A percentile compares a stretch with the other conserved stretches of the same genome.
Evolutionary conservation across 2,888 invertebrate species (phyloP).

Genomic region (Apamea monoglypha): DNA sequence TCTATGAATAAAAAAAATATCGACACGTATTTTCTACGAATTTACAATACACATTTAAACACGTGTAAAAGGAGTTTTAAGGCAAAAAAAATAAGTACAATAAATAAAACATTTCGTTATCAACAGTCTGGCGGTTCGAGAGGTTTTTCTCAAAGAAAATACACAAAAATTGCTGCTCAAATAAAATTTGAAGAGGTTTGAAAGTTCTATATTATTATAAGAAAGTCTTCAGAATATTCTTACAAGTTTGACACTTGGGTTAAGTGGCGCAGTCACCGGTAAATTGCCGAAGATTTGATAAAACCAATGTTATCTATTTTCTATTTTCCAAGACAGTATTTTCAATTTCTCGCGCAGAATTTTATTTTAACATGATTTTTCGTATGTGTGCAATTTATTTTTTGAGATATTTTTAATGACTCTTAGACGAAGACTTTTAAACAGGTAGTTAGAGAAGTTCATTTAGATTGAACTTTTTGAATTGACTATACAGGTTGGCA

Average conservation of each 20-base stretch:
- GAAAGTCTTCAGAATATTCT: slow-evolving; percentile 46
- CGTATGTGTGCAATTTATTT: not conserved
- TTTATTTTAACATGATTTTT: slow-evolving; percentile 3
- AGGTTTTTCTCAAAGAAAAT: slow-evolving; percentile 64
- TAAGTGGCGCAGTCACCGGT: slow-evolving; percentile 63
- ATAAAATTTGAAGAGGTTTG: slow-evolving; percentile 65
- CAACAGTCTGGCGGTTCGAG: slow-evolving; percentile 75
- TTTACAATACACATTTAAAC: slow-evolving; percentile 7
- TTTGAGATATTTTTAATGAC: not conserved
- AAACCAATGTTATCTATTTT: slow-evolving; percentile 50
- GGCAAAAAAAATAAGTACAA: slow-evolving; percentile 48
- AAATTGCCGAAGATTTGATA: slow-evolving; percentile 64
- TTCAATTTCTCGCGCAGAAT: slow-evolving; percentile 4
- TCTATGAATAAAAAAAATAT: not conserved
- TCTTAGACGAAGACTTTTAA: too few species aligned
- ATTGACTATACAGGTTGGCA: not conserved
- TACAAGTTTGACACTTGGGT: slow-evolving; percentile 54
- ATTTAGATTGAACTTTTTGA: not conserved
- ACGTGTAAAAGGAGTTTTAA: slow-evolving; percentile 22
- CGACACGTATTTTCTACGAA: not conserved
- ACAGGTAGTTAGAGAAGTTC: not conserved
- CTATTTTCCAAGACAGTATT: slow-evolving; percentile 35
- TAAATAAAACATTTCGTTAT: slow-evolving; percentile 73
- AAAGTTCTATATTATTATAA: slow-evolving; percentile 60
- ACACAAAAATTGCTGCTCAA: slow-evolving; percentile 70